Evolutionary conservation across 2,113 vertebrate species (phyloP).

Genomic region (Climacteris rufus): DNA sequence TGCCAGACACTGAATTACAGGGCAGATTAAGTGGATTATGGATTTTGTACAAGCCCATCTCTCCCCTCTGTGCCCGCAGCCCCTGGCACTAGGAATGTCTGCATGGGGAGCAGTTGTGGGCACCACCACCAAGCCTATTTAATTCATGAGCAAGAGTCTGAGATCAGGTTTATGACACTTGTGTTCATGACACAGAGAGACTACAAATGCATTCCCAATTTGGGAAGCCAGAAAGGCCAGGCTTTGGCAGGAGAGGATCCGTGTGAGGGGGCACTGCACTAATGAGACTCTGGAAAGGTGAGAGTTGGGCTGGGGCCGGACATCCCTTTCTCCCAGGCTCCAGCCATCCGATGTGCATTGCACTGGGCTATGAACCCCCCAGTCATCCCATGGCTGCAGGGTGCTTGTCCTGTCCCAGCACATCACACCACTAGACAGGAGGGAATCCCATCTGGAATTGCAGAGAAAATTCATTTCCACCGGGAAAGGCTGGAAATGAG

Average conservation of each 20-base stretch:
- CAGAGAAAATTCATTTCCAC: background rate
- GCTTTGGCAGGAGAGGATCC: background rate
- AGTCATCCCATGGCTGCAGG: rapidly evolving
- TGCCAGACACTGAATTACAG: background rate
- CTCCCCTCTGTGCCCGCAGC: background rate
- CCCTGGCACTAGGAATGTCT: background rate
- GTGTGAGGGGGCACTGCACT: background rate
- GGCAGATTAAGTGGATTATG: background rate
- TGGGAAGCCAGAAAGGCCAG: background rate
- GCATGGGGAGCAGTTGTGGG: background rate
- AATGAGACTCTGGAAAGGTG: background rate
- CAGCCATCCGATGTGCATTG: rapidly evolving
- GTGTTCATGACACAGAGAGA: background rate
- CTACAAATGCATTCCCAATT: background rate
- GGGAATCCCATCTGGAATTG: background rate
- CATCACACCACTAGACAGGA: background rate
- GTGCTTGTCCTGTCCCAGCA: background rate
- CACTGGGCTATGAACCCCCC: background rate
- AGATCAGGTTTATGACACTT: background rate
- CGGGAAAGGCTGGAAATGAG: background rate
- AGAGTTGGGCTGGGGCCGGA: rapidly evolving
- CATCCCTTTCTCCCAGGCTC: background rate
- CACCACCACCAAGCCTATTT: background rate
- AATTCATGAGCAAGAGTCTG: background rate
- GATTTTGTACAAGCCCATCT: background rate